phyloP scores from a whole-genome alignment of 2,113 vertebrate species.

The Cranoglanis bouderius region DNA sequence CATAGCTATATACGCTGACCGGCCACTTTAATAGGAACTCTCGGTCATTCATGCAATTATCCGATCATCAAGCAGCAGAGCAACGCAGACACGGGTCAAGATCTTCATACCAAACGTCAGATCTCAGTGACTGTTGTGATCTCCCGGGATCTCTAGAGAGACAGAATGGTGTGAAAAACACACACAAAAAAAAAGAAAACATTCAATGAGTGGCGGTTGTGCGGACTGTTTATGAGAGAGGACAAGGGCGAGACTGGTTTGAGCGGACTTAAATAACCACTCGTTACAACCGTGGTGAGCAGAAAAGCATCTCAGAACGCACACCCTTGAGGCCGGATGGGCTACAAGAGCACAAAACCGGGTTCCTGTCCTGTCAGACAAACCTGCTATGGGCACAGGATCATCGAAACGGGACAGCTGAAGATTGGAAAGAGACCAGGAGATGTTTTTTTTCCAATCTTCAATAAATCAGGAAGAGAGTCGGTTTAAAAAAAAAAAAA shows the following conservation, averaged over 20 bases:
- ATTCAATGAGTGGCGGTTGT: too few species aligned
- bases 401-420: background rate
- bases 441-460: background rate
- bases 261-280: background rate
- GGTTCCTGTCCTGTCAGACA: background rate
- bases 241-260: background rate
- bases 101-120: too few species aligned
- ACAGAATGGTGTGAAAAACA: too few species aligned
- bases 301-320: background rate
- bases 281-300: background rate
- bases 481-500: background rate
- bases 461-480: background rate
- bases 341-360: background rate
- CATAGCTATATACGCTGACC: background rate
- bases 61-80: background rate
- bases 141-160: background rate
- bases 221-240: background rate
- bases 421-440: background rate
- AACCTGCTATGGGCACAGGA: background rate
- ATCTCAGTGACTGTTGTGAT: background rate
- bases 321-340: background rate
- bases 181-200: too few species aligned
- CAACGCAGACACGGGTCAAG: background rate
- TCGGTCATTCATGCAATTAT: too few species aligned
- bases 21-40: background rate